Percentiles rank a stretch among this genome's conserved stretches.
Evolutionary conservation across 1,140 invertebrate species (phyloP).

Genomic region (Eriosoma lanigerum): DNA sequence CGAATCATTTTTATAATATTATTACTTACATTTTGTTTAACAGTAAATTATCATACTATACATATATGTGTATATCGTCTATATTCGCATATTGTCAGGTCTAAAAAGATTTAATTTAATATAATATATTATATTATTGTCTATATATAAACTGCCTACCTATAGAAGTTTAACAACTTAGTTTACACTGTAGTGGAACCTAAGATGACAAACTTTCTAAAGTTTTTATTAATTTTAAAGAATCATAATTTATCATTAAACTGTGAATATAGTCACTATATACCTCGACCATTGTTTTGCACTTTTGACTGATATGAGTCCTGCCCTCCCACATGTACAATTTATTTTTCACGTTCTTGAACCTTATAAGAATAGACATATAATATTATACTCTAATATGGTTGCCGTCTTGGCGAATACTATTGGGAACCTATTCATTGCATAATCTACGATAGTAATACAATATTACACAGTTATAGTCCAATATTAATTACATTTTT

Average conservation of each 20-base stretch:
- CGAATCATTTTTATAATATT: not conserved
- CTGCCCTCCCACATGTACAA: conserved; percentile 7
- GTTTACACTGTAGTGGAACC: too few relatives aligned
- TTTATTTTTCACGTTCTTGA: conserved; percentile 21
- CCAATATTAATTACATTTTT: too few relatives aligned
- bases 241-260: conserved; percentile 39
- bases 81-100: too few relatives aligned
- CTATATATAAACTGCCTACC: too few relatives aligned
- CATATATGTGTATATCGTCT: too few relatives aligned
- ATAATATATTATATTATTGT: too few relatives aligned
- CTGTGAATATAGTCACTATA: conserved; percentile 13
- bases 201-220: not conserved
- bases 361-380: conserved; percentile 1
- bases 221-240: conserved; percentile 26
- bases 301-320: not conserved
- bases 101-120: too few relatives aligned
- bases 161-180: too few relatives aligned
- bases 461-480: too few relatives aligned
- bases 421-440: not conserved
- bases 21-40: too few relatives aligned
- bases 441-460: too few relatives aligned
- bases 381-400: too few relatives aligned
- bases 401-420: not conserved
- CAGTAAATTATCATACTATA: not conserved
- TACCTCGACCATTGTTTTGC: conserved; percentile 25